Conservation (phyloP, 1,140 invertebrate species). For the Dinoponera quadriceps region DNA sequence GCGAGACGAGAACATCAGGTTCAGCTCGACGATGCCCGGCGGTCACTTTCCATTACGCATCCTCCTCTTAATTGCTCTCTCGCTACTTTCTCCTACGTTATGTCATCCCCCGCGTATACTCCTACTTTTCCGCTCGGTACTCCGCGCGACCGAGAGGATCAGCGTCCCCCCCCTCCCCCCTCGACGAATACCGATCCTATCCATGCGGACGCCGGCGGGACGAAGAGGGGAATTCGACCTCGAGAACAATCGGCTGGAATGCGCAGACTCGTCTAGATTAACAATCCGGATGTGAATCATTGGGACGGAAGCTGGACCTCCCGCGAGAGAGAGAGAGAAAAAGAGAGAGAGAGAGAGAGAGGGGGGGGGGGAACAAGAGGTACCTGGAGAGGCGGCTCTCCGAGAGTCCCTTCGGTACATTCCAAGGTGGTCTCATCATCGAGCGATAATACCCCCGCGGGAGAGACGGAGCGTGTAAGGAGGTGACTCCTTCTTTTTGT, state of each 20-base stretch:
- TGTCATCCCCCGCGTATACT: slow-evolving; percentile 3
- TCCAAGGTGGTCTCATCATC: slow-evolving; percentile 48
- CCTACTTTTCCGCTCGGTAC: background rate
- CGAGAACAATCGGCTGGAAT: slow-evolving; percentile 6
- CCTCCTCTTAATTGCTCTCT: slow-evolving; percentile 20
- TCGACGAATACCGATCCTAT: background rate
- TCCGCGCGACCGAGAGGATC: background rate
- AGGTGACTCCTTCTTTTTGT: slow-evolving; percentile 3
- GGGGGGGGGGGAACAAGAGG: no score
- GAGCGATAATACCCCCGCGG: slow-evolving; percentile 3
- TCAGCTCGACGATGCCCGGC: background rate
- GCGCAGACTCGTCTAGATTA: background rate
- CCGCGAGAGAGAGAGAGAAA: background rate
- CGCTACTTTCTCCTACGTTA: slow-evolving; percentile 34
- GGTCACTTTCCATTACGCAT: slow-evolving; percentile 28
- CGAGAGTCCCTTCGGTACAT: slow-evolving; percentile 19
- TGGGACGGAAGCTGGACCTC: slow-evolving; percentile 39
- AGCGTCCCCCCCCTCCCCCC: no score
- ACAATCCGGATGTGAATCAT: slow-evolving; percentile 56
- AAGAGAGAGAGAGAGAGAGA: no score
- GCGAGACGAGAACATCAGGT: background rate
- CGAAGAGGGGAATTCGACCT: background rate
- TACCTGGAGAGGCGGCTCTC: background rate
- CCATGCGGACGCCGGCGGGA: background rate
- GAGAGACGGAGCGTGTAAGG: slow-evolving; percentile 31